These are phyloP conservation scores for Conus ventricosus DNA, from an alignment of 1,140 invertebrate genomes.

Conservation along the genomic window DNA sequence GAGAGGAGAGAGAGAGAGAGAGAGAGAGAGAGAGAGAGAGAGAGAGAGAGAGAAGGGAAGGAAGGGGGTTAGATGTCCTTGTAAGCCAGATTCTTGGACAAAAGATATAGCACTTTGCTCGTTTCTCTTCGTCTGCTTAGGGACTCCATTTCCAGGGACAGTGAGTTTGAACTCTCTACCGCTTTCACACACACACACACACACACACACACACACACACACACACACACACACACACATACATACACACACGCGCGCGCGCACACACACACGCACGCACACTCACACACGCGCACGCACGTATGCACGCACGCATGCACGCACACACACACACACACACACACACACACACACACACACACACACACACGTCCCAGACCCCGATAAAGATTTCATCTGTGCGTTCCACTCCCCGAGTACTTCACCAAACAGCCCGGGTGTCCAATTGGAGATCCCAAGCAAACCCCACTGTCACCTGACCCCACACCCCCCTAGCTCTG, in stretches of 20 bases:
- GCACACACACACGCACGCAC: no score
- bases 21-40: background rate
- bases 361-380: background rate
- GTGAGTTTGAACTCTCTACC: no score
- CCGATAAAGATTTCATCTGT: background rate
- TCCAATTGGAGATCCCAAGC: background rate
- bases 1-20: conserved; percentile 2
- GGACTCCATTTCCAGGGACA: no score
- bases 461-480: background rate
- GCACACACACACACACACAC: no score
- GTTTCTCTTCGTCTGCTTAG: no score
- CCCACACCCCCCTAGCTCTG: no score
- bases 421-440: background rate
- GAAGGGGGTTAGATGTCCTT: no score
- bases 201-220: no score
- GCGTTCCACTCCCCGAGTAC: background rate
- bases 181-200: no score
- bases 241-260: no score
- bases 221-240: background rate
- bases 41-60: background rate
- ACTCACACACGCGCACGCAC: background rate
- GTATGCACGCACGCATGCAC: background rate
- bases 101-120: no score
- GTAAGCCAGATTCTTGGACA: no score
- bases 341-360: background rate